Evolutionary conservation across 2,888 invertebrate genomes (phyloP), one percentile per base, ranked within the genome.

Genomic region (Xanthorhoe designata): DNA sequence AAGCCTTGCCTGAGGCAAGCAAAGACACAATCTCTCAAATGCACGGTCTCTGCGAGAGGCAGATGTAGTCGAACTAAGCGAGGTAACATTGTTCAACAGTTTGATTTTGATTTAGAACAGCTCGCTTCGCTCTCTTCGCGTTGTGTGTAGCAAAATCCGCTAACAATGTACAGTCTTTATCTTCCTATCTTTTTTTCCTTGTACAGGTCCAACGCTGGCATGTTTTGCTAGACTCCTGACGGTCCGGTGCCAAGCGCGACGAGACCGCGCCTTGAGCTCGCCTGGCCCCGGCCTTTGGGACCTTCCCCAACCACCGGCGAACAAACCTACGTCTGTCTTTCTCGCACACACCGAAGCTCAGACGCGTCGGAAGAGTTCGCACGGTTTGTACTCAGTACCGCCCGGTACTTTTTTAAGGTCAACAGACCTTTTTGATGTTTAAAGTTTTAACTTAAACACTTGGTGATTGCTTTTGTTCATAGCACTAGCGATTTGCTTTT

Each of bases 141-240:
- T 2, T 24, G 24, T 24, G 2, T 24, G 24, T 24, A 5, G 2
- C 5, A 32, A 32, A 32, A 32, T 24, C 24, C 2, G 8, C 32
- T 24, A 32, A 7, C 32, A 24, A 24, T 5, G 2, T 24, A 24
- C 5, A 24, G 24, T 2, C 24, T 24, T 24, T 24, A 24, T 2
- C 35, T 9, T 35, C 10, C 8, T 35, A 9, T 42, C 10, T 13
- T 13, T 42, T 3, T 13, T 10, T 13, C 13, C 38, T 32, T 13
- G 47, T 52, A 17, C 96, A 98, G 92, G 96, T 98, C 67, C 97
- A 98, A 83, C 96, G 98, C 61, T 99, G 98, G 99, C 98, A 99
- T 88, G 96, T 98, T 42, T 91, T 99, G 69, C 95, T 98, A 76
- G 96, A 96, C 84, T 96, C 96, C 88, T 95, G 95, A 95, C 95